A percentile compares a stretch with the other conserved stretches of the same genome.
These are phyloP conservation scores for Zoanthus sansibaricus DNA, from an alignment of 92 coral and sea anemone genomes.

Conservation along the genomic window DNA sequence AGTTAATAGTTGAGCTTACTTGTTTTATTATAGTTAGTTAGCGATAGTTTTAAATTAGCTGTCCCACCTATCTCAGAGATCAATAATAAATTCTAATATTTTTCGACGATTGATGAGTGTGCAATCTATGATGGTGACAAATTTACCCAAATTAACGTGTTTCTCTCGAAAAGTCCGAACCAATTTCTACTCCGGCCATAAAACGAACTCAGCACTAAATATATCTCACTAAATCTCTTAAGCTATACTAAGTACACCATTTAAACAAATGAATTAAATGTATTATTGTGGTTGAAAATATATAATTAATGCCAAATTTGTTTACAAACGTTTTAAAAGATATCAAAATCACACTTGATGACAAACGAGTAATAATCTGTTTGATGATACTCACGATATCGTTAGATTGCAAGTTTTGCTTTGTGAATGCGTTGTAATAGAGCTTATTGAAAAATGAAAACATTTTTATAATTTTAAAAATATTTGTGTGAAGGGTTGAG, in stretches of 20 bases:
- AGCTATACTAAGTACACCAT: background rate
- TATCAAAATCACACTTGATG: constrained; percentile 16
- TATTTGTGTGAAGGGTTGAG: background rate
- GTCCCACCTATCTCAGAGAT: background rate
- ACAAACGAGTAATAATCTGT: background rate
- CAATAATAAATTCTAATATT: background rate
- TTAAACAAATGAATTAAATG: background rate
- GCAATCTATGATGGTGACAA: background rate
- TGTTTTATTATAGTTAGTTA: background rate
- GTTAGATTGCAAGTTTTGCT: background rate
- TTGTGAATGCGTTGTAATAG: background rate
- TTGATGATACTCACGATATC: background rate
- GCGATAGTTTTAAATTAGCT: background rate
- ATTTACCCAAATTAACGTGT: background rate
- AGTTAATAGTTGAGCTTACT: background rate
- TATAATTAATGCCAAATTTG: background rate
- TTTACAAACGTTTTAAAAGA: constrained; percentile 26
- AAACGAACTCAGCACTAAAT: background rate
- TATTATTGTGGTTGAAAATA: background rate
- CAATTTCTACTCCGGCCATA: background rate
- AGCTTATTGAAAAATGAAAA: no score
- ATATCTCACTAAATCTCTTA: background rate
- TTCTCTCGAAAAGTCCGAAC: background rate
- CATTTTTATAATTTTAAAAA: background rate
- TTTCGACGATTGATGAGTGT: constrained; percentile 26